phyloP scores from a whole-genome alignment of 2,888 invertebrate genomes.

The Tetragnatha montana region DNA sequence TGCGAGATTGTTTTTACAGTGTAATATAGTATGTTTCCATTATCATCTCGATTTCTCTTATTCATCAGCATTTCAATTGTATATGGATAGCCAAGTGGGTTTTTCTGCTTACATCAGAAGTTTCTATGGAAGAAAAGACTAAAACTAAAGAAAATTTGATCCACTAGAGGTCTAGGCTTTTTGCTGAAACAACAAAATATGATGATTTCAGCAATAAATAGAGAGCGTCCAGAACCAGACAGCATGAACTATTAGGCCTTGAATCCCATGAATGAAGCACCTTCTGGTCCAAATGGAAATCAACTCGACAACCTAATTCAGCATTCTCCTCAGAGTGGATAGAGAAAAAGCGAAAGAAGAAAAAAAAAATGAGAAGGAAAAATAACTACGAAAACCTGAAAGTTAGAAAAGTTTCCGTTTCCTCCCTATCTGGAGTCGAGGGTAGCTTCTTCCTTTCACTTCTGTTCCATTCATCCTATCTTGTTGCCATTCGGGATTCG shows the following conservation, averaged over 20 bases:
- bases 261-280: not conserved
- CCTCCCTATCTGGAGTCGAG: not conserved
- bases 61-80: too few relatives aligned
- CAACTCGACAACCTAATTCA: constrained; percentile 38
- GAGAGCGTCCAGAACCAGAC: not conserved
- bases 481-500: constrained; percentile 12
- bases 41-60: too few relatives aligned
- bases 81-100: too few relatives aligned
- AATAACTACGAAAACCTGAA: not conserved
- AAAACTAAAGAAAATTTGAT: too few relatives aligned
- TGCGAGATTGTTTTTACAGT: too few relatives aligned
- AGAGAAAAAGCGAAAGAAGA: not conserved
- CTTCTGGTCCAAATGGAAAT: constrained; percentile 4
- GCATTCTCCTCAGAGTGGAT: constrained; percentile 28
- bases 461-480: constrained; percentile 11
- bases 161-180: too few relatives aligned
- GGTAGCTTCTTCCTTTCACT: not conserved
- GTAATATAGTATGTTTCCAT: too few relatives aligned
- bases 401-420: not conserved
- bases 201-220: too few relatives aligned
- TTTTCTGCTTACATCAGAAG: too few relatives aligned
- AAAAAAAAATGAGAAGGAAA: not conserved
- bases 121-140: too few relatives aligned
- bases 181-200: too few relatives aligned
- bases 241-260: constrained; percentile 2